These are phyloP conservation scores for Thamnophis sirtalis DNA, from an alignment of 2,113 vertebrate species.

Conservation along the genomic window DNA sequence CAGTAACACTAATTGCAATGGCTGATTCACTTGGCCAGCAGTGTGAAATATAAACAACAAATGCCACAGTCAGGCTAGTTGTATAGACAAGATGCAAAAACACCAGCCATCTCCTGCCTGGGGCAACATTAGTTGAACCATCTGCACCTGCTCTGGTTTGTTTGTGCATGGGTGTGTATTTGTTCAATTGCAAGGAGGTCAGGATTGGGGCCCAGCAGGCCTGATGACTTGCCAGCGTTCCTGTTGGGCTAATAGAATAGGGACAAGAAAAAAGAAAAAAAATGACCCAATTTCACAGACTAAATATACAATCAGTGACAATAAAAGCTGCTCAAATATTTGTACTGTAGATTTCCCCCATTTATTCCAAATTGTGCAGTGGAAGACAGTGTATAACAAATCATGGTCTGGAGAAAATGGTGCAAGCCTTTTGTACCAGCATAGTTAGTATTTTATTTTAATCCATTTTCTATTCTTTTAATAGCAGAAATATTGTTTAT, in stretches of 20 bases:
- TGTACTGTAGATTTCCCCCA: constrained; percentile 38
- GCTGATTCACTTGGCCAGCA: constrained; percentile 43
- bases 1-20: constrained; percentile 47
- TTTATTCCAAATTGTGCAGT: constrained; percentile 24
- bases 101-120: constrained; percentile 52
- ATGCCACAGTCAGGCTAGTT: constrained; percentile 46
- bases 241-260: constrained; percentile 62
- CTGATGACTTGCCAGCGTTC: constrained; percentile 60
- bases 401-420: constrained; percentile 12
- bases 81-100: constrained; percentile 47
- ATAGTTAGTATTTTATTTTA: constrained; percentile 13
- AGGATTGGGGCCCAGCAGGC: constrained; percentile 60
- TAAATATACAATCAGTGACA: constrained; percentile 50
- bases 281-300: constrained; percentile 67
- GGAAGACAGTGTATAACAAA: constrained; percentile 48
- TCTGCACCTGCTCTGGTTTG: constrained; percentile 50
- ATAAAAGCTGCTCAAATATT: constrained; percentile 38
- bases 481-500: neutral
- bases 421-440: constrained; percentile 7
- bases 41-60: constrained; percentile 56
- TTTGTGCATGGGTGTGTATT: constrained; percentile 18
- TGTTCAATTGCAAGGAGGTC: constrained; percentile 51
- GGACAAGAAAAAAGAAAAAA: constrained; percentile 64
- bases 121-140: constrained; percentile 58
- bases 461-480: constrained; percentile 2